A percentile compares a stretch with the other conserved stretches of the same genome.
Evolutionary conservation across 2,888 invertebrate species (phyloP).

Genomic region (Drosophila anomelani): DNA sequence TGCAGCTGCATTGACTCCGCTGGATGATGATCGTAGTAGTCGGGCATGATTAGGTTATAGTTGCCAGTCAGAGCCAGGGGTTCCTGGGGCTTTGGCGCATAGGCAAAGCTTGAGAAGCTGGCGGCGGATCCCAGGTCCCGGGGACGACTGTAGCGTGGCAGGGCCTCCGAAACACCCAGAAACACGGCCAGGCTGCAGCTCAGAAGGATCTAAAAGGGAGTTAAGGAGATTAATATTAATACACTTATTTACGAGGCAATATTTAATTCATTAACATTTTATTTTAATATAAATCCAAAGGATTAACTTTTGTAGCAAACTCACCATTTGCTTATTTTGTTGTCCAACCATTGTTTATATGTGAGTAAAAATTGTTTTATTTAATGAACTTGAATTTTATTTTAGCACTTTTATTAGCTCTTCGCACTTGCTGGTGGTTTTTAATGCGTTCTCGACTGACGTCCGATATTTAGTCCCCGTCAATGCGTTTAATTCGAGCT

Average conservation of each 20-base stretch:
- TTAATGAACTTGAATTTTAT: slow-evolving; percentile 9
- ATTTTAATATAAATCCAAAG: background rate
- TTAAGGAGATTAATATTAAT: background rate
- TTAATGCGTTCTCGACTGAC: slow-evolving; percentile 16
- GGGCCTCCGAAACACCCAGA: slow-evolving; percentile 37
- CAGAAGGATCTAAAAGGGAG: background rate
- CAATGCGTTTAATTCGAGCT: slow-evolving; percentile 62
- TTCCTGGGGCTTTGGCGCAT: slow-evolving; percentile 58
- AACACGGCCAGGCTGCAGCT: slow-evolving; percentile 51
- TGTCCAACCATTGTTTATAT: slow-evolving; percentile 39
- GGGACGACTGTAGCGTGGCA: slow-evolving; percentile 58
- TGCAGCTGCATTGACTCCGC: slow-evolving; percentile 76
- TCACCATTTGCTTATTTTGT: slow-evolving; percentile 55
- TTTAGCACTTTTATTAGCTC: slow-evolving; percentile 30
- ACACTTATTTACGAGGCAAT: background rate
- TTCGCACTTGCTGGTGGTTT: slow-evolving; percentile 27
- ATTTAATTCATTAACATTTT: background rate
- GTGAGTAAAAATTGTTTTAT: slow-evolving; percentile 11
- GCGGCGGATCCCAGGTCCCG: slow-evolving; percentile 50
- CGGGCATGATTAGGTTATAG: slow-evolving; percentile 76
- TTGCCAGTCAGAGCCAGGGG: slow-evolving; percentile 71
- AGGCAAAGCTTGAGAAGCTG: slow-evolving; percentile 54
- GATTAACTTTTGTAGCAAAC: background rate
- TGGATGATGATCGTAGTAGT: slow-evolving; percentile 73
- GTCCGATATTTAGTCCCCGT: slow-evolving; percentile 24